A percentile compares a stretch with the other conserved stretches of the same genome.
phyloP scores from a whole-genome alignment of 1,140 invertebrate genomes.

The Aphis gossypii region DNA sequence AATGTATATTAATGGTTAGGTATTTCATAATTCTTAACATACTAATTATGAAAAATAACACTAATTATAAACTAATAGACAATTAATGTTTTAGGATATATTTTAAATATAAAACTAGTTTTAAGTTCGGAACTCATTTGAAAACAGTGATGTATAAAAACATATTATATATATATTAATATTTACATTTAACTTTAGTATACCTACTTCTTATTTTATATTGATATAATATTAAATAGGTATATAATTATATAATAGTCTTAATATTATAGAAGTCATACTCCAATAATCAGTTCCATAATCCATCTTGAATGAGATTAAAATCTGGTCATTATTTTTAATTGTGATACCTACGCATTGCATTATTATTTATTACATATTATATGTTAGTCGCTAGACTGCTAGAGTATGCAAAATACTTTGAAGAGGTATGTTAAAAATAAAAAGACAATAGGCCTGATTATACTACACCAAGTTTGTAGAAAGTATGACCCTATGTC shows the following conservation, averaged over 20 bases:
- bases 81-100: neutral
- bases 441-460: conserved; percentile 45
- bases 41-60: neutral
- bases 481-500: conserved; percentile 42
- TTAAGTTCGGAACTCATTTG: neutral
- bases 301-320: neutral
- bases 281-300: conserved; percentile 9
- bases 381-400: neutral
- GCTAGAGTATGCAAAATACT: conserved; percentile 13
- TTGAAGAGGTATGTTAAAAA: neutral
- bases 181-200: neutral
- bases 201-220: neutral
- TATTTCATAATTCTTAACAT: too few relatives aligned
- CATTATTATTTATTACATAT: conserved; percentile 14
- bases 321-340: neutral
- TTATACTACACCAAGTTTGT: conserved; percentile 18
- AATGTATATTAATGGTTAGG: too few relatives aligned
- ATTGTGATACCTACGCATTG: neutral
- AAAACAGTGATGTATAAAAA: neutral
- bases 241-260: neutral
- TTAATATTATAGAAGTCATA: neutral
- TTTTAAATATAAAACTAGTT: neutral
- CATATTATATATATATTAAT: neutral
- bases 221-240: neutral
- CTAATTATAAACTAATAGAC: neutral